Percentiles rank a stretch among this genome's conserved stretches.
These are phyloP conservation scores for Pelecanus crispus DNA, from an alignment of 2,113 vertebrate species.

Conservation along the genomic window DNA sequence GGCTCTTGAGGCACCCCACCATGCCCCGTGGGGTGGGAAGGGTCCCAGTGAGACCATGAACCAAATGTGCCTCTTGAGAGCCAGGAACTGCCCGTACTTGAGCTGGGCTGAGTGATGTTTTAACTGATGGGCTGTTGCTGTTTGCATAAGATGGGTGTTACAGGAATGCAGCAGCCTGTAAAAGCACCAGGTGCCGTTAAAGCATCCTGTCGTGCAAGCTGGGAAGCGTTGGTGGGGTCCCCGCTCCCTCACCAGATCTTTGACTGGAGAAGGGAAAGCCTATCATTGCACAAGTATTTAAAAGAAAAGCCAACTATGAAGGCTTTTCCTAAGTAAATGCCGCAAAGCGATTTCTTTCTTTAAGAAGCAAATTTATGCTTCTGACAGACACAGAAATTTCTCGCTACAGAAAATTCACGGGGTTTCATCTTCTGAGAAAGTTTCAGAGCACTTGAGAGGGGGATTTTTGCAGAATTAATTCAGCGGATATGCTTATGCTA, in stretches of 20 bases:
- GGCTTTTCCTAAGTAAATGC: neutral
- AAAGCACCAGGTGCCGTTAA: neutral
- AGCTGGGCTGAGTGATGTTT: accelerated
- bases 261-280: neutral
- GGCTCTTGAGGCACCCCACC: no score
- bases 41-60: neutral
- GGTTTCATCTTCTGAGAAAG: slow-evolving; percentile 5
- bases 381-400: neutral
- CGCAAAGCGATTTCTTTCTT: neutral
- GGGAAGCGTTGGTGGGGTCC: neutral
- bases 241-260: neutral
- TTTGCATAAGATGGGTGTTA: neutral
- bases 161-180: neutral
- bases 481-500: neutral
- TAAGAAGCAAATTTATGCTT: accelerated
- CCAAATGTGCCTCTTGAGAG: neutral
- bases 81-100: neutral
- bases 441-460: neutral
- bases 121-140: neutral
- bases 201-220: neutral
- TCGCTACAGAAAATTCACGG: neutral
- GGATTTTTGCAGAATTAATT: neutral
- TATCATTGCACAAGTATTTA: neutral
- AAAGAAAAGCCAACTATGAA: neutral
- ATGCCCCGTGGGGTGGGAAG: neutral